A percentile compares a stretch with the other conserved stretches of the same genome.
Conservation (phyloP, 2,797 vertebrate species). For the Muscicapa comitata region DNA sequence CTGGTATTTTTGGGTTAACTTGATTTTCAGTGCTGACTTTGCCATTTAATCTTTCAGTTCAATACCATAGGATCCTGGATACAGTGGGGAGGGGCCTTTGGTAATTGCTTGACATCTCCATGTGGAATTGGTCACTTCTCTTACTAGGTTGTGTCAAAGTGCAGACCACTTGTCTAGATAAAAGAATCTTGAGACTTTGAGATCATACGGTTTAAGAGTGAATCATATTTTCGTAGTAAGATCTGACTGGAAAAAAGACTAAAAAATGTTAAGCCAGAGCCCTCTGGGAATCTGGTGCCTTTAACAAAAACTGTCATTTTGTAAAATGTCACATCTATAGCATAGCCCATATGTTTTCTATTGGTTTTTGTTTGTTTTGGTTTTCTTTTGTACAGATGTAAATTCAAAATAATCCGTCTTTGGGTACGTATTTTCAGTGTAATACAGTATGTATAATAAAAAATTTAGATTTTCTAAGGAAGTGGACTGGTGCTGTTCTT, state of each 20-base stretch:
- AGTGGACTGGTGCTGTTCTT: neutral
- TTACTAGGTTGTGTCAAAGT: neutral
- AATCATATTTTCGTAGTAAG: neutral
- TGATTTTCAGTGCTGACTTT: neutral
- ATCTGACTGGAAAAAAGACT: conserved; percentile 20
- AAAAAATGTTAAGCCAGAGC: conserved; percentile 49
- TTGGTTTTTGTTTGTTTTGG: neutral
- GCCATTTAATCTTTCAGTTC: neutral
- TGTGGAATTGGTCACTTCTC: neutral
- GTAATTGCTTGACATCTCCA: neutral
- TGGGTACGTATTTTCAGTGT: conserved; percentile 70
- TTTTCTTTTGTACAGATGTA: conserved; percentile 72
- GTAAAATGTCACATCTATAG: conserved; percentile 62
- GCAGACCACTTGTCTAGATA: neutral
- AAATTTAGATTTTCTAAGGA: conserved; percentile 75
- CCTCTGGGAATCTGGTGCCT: conserved; percentile 66
- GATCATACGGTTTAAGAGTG: neutral
- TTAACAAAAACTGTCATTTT: conserved; percentile 64
- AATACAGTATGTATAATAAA: conserved; percentile 74
- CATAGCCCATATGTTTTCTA: conserved; percentile 64
- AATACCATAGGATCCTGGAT: neutral
- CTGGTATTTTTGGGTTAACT: neutral
- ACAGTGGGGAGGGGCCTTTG: neutral
- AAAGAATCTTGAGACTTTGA: neutral
- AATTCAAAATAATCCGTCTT: conserved; percentile 62